Evolutionary conservation across 2,797 vertebrate genomes (phyloP).

Genomic region (Sebastiscus albofasciatus): DNA sequence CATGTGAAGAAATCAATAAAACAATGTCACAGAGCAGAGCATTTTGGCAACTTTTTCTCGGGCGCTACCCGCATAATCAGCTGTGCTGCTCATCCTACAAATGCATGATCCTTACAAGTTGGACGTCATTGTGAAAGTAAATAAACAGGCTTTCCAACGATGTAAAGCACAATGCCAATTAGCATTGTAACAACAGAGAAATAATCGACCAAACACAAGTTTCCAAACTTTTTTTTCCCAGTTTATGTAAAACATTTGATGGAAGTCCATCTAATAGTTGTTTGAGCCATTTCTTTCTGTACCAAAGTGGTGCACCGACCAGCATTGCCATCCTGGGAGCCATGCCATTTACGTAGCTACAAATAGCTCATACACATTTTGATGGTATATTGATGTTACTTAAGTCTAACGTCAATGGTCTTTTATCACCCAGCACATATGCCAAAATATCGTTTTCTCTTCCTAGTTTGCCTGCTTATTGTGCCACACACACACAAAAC

Average conservation of each 20-base stretch:
- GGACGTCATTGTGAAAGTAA: no score
- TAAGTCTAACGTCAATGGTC: background rate
- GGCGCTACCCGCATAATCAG: no score
- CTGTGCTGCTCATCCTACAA: no score
- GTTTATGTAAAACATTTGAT: background rate
- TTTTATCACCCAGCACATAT: background rate
- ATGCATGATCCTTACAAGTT: no score
- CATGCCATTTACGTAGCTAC: background rate
- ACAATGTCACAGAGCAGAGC: background rate
- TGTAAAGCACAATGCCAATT: no score
- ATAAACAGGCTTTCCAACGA: no score
- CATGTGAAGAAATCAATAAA: background rate
- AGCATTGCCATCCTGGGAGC: background rate
- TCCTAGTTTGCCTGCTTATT: background rate
- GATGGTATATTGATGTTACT: background rate
- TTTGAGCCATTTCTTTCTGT: background rate
- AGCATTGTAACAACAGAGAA: no score
- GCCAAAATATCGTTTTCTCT: background rate
- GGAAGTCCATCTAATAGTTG: background rate
- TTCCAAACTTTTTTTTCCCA: no score
- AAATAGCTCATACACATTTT: background rate
- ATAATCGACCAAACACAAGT: no score
- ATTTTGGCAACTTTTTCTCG: no score
- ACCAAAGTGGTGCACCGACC: background rate
- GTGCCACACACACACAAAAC: background rate